phyloP scores from a whole-genome alignment of 2,888 invertebrate species.

The Leptinotarsa tumamoca region DNA sequence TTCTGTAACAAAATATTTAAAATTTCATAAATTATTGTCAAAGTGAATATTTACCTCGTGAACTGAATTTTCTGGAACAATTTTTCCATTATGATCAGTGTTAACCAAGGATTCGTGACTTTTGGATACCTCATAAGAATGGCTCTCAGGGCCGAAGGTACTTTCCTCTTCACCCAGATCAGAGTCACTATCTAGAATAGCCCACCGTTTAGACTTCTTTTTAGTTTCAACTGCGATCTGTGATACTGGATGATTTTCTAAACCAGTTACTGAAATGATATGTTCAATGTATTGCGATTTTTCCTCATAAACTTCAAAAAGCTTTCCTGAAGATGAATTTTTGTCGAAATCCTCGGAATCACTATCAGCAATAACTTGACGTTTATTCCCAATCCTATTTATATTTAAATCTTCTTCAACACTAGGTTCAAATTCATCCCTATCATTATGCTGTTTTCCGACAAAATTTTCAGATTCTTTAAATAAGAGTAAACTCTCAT shows the following conservation, averaged over 20 bases:
- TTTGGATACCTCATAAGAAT: conserved; percentile 40
- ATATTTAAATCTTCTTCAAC: background rate
- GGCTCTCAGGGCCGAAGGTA: conserved; percentile 41
- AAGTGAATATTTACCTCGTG: conserved; percentile 18
- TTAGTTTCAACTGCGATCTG: background rate
- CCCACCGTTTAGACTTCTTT: conserved; percentile 28
- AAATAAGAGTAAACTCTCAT: too few relatives aligned
- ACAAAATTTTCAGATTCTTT: too few relatives aligned
- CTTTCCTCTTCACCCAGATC: conserved; percentile 35
- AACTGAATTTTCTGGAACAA: conserved; percentile 41
- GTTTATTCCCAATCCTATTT: background rate
- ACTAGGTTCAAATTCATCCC: background rate
- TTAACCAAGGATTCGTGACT: conserved; percentile 32
- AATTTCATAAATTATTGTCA: conserved; percentile 22
- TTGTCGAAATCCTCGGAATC: background rate
- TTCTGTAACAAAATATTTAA: conserved; percentile 46
- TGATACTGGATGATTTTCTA: background rate
- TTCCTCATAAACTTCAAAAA: background rate
- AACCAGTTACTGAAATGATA: background rate
- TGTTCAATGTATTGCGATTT: background rate
- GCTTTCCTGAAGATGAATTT: background rate
- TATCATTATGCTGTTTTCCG: background rate
- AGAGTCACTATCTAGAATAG: conserved; percentile 50
- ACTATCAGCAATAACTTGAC: background rate
- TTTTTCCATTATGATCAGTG: conserved; percentile 45